Percentiles rank a stretch among this genome's conserved stretches.
phyloP scores from a whole-genome alignment of 1,140 invertebrate genomes.

The Dinoponera quadriceps region DNA sequence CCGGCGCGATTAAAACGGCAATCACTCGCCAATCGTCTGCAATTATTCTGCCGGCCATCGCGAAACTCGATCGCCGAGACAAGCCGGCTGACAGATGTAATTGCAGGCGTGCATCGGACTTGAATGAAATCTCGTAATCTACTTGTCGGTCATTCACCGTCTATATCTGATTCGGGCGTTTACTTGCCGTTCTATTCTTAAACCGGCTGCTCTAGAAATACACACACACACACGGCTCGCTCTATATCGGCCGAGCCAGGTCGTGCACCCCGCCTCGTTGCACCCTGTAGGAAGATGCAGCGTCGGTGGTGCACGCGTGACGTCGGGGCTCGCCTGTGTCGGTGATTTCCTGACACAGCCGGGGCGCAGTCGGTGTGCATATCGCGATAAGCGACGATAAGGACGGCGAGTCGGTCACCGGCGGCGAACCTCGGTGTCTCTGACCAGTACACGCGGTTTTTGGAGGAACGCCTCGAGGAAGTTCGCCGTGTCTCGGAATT shows the following conservation, averaged over 20 bases:
- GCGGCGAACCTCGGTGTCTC: neutral
- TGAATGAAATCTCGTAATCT: conserved; percentile 78
- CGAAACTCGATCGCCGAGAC: neutral
- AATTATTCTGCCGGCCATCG: conserved; percentile 10
- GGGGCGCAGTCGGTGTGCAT: neutral
- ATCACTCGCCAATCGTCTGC: neutral
- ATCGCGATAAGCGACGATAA: conserved; percentile 1
- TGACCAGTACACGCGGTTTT: neutral
- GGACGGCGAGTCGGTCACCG: conserved; percentile 7
- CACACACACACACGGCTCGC: conserved; percentile 74
- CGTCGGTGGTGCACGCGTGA: neutral
- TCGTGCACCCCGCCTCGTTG: conserved; percentile 70
- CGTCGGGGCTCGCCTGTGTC: neutral
- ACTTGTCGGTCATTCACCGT: conserved; percentile 79
- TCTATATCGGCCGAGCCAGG: conserved; percentile 64
- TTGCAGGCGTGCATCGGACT: conserved; percentile 54
- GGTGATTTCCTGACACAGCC: neutral
- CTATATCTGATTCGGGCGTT: conserved; percentile 83
- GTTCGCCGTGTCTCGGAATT: too few relatives aligned
- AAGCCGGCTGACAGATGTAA: neutral
- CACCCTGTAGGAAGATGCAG: conserved; percentile 50
- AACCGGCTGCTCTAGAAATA: conserved; percentile 81
- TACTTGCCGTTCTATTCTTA: conserved; percentile 81
- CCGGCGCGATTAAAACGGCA: conserved; percentile 14
- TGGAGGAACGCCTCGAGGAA: neutral